Conservation (phyloP, 2,797 vertebrate species). For the Phataginus tetradactyla region DNA sequence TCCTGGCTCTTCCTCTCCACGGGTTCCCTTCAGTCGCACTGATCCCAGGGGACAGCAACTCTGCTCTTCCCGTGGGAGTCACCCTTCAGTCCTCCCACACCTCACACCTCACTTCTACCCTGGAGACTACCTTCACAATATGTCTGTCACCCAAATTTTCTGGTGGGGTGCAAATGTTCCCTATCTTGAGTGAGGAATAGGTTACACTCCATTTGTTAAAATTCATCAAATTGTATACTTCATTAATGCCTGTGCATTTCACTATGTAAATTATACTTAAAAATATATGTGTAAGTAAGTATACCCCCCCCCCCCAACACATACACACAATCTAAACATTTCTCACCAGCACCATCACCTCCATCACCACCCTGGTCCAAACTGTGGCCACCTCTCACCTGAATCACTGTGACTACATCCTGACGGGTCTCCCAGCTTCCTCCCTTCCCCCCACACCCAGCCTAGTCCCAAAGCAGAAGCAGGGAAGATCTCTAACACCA, state of each 20-base stretch:
- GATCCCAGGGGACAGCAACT: neutral
- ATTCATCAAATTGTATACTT: neutral
- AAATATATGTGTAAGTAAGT: neutral
- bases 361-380: neutral
- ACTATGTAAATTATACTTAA: neutral
- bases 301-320: too few species aligned
- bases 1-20: neutral
- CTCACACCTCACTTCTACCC: neutral
- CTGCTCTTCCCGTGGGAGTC: neutral
- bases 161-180: neutral
- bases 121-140: neutral
- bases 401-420: neutral
- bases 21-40: neutral
- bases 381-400: neutral
- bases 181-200: neutral
- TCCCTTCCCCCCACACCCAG: neutral
- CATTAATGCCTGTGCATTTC: neutral
- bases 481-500: neutral
- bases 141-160: neutral
- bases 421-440: neutral
- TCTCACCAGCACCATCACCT: neutral
- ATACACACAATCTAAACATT: neutral
- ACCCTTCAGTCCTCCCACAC: neutral
- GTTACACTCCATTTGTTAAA: conserved; percentile 11
- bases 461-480: neutral